Evolutionary conservation across 2,888 invertebrate genomes (phyloP).

Genomic region (Eupithecia abbreviata): DNA sequence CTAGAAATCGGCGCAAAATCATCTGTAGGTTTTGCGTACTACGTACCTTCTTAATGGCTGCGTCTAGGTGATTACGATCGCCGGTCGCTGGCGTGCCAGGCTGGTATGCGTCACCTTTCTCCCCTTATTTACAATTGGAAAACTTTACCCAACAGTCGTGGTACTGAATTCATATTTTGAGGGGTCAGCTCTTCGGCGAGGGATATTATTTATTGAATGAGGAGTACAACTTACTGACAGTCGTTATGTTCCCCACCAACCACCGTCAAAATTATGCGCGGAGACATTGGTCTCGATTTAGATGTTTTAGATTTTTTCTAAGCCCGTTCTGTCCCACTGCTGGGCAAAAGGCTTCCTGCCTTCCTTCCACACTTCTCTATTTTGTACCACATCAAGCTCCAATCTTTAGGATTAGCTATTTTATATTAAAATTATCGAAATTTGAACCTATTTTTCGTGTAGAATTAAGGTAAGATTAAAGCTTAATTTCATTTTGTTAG

Average conservation of each 20-base stretch:
- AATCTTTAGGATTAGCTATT: too few relatives aligned
- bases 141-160: slow-evolving; percentile 13
- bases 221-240: not conserved
- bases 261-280: too few relatives aligned
- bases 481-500: not conserved
- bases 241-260: not conserved
- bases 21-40: slow-evolving; percentile 56
- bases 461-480: not conserved
- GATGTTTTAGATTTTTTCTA: too few relatives aligned
- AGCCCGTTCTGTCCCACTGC: too few relatives aligned
- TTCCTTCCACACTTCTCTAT: too few relatives aligned
- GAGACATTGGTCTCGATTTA: too few relatives aligned
- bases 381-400: too few relatives aligned
- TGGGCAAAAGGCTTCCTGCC: too few relatives aligned
- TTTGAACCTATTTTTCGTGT: not conserved
- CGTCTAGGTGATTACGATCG: slow-evolving; percentile 64
- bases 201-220: not conserved
- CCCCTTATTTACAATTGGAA: slow-evolving; percentile 22
- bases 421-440: too few relatives aligned
- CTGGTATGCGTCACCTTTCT: slow-evolving; percentile 54
- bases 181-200: slow-evolving; percentile 16
- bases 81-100: slow-evolving; percentile 50
- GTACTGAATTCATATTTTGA: slow-evolving; percentile 21
- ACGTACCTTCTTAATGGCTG: slow-evolving; percentile 12
- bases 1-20: slow-evolving; percentile 57